These are phyloP conservation scores for Rhagonycha lutea DNA, from an alignment of 2,888 invertebrate genomes.

Conservation along the genomic window DNA sequence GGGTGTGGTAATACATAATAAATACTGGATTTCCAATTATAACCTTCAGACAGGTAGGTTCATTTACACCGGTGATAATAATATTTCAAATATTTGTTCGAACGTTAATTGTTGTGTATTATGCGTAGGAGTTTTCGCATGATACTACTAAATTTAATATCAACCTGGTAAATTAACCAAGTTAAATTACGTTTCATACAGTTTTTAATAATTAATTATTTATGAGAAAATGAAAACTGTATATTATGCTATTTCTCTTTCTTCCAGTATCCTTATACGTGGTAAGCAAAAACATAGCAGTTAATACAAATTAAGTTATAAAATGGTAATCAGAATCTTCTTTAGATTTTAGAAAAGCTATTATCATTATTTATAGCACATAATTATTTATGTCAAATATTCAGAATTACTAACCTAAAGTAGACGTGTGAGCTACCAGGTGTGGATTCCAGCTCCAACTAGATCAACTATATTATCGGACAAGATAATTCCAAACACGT, in stretches of 20 bases:
- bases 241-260: not conserved
- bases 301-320: not conserved
- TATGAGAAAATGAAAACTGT: not conserved
- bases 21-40: constrained; percentile 53
- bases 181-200: not conserved
- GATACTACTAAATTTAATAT: constrained; percentile 10
- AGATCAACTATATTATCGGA: constrained; percentile 46
- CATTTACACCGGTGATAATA: constrained; percentile 53
- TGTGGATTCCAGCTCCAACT: constrained; percentile 41
- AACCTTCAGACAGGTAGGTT: constrained; percentile 48
- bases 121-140: constrained; percentile 28
- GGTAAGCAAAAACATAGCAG: not conserved
- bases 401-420: constrained; percentile 41
- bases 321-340: constrained; percentile 10
- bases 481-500: constrained; percentile 51
- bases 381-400: constrained; percentile 47
- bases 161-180: not conserved
- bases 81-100: constrained; percentile 54
- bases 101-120: constrained; percentile 47
- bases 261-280: not conserved
- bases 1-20: constrained; percentile 50
- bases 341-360: constrained; percentile 25
- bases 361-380: constrained; percentile 41
- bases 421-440: constrained; percentile 41
- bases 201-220: not conserved